phyloP scores from a whole-genome alignment of 2,113 vertebrate species.

The Anoura caudifer region DNA sequence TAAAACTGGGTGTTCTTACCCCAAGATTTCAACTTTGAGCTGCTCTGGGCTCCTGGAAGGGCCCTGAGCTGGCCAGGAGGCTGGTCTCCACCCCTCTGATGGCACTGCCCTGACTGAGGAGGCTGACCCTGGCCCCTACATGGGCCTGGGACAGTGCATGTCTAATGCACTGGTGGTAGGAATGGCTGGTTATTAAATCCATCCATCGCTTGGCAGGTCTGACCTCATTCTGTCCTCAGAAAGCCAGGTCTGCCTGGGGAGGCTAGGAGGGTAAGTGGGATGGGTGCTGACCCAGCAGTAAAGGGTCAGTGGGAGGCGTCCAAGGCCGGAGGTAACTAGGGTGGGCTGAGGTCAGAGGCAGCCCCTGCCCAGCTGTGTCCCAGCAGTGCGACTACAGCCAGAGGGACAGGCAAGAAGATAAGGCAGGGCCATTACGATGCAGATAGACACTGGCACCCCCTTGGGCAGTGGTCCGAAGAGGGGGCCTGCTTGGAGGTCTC shows the following conservation, averaged over 20 bases:
- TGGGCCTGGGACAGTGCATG: not conserved
- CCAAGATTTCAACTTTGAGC: not conserved
- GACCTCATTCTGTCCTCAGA: conserved; percentile 49
- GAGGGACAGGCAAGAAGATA: not conserved
- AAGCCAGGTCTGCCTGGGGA: not conserved
- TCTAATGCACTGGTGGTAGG: not conserved
- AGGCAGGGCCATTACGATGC: not conserved
- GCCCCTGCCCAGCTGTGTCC: not conserved
- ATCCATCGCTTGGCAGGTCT: not conserved
- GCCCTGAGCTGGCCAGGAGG: not conserved
- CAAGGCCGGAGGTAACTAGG: not conserved
- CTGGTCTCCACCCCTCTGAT: not conserved
- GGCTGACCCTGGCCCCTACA: not conserved
- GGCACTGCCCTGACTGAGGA: not conserved
- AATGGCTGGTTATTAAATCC: conserved; percentile 13
- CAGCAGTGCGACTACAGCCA: not conserved
- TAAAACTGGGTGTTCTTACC: not conserved
- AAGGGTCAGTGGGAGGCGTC: not conserved
- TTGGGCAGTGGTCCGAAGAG: not conserved
- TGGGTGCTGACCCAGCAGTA: not conserved
- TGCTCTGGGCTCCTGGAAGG: not conserved
- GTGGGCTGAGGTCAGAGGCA: not conserved
- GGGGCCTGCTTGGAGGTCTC: not conserved
- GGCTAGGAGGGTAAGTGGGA: not conserved
- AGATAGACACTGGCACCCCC: not conserved